phyloP scores from a whole-genome alignment of 2,113 vertebrate genomes.

The Pangasianodon gigas region DNA sequence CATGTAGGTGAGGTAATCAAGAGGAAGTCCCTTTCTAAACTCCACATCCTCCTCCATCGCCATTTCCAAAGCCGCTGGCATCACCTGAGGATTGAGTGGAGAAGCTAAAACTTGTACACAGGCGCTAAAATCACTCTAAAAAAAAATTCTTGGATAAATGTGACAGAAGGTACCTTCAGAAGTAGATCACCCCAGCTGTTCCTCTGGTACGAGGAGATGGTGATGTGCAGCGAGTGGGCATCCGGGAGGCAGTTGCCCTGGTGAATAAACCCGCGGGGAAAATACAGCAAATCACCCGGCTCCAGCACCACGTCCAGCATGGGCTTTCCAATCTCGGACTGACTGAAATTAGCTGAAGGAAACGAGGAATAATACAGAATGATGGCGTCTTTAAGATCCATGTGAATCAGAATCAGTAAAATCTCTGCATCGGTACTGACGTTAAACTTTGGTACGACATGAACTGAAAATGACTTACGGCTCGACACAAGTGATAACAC shows the following conservation, averaged over 20 bases:
- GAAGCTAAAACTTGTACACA: background rate
- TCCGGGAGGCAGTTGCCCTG: constrained; percentile 87
- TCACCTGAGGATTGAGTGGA: constrained; percentile 61
- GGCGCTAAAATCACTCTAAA: background rate
- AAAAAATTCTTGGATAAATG: background rate
- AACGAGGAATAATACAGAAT: background rate
- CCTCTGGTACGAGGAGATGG: constrained; percentile 91
- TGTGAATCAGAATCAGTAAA: background rate
- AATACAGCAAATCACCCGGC: constrained; percentile 91
- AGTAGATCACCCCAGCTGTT: constrained; percentile 94
- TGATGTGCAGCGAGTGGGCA: constrained; percentile 88
- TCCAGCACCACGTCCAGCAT: constrained; percentile 88
- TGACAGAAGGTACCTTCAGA: constrained; percentile 71
- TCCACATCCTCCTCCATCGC: constrained; percentile 92
- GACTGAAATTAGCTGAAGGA: constrained; percentile 79
- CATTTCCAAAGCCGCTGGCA: constrained; percentile 87
- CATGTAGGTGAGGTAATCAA: constrained; percentile 89
- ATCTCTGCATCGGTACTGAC: too few species aligned
- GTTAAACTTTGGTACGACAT: background rate
- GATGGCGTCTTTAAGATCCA: background rate
- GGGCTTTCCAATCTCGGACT: constrained; percentile 82
- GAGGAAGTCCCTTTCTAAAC: constrained; percentile 86
- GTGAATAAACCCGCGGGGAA: constrained; percentile 94
- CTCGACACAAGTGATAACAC: constrained; percentile 75
- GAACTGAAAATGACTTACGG: constrained; percentile 66